Conservation (phyloP, 2,888 invertebrate species). For the Scaptodrosophila latifasciaeformis region DNA sequence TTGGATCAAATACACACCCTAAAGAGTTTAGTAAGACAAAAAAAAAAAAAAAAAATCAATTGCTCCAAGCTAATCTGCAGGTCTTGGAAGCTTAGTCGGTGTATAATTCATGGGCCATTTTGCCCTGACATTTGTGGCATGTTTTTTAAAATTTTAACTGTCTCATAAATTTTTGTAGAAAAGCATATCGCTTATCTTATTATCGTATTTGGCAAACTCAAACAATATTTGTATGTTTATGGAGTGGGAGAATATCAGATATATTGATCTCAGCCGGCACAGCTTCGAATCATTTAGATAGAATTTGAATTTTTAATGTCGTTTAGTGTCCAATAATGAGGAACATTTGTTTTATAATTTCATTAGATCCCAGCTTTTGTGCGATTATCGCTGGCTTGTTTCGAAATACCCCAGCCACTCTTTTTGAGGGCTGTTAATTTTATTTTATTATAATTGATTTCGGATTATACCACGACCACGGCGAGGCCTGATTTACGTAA, state of each 20-base stretch:
- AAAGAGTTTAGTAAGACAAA: background rate
- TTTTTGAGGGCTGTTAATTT: conserved; percentile 33
- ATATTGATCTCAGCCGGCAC: conserved; percentile 26
- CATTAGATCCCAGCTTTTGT: conserved; percentile 51
- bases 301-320: conserved; percentile 63
- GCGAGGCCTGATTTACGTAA: conserved; percentile 37
- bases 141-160: conserved; percentile 58
- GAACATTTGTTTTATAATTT: conserved; percentile 68
- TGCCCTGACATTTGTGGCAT: conserved; percentile 61
- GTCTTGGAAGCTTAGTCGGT: background rate
- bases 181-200: conserved; percentile 32
- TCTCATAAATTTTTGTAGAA: conserved; percentile 56
- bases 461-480: conserved; percentile 56
- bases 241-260: no score
- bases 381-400: background rate
- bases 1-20: conserved; percentile 25
- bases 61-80: conserved; percentile 23
- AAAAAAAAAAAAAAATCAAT: background rate
- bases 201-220: background rate
- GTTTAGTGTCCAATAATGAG: conserved; percentile 68
- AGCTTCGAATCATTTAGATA: conserved; percentile 37
- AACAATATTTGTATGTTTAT: background rate
- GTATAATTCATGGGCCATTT: conserved; percentile 57
- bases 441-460: conserved; percentile 60
- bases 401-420: conserved; percentile 10